These are phyloP conservation scores for Arrhamphus sclerolepis DNA, from an alignment of 2,797 vertebrate species.

Conservation along the genomic window DNA sequence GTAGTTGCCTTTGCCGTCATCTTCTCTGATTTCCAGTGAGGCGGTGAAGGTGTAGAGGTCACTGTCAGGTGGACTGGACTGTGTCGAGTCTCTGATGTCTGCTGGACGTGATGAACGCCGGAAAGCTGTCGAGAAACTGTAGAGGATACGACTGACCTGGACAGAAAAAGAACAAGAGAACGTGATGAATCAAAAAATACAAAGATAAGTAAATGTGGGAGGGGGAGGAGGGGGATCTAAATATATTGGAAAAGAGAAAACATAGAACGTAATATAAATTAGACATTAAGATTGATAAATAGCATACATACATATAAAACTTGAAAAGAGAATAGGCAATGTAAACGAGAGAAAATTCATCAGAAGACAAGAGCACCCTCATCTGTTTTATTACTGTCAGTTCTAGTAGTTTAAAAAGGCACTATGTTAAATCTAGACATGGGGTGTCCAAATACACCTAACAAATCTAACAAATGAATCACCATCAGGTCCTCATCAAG, in stretches of 20 bases:
- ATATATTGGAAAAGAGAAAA: neutral
- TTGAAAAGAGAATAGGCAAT: neutral
- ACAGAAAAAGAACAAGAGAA: slow-evolving; percentile 5
- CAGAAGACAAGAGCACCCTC: slow-evolving; percentile 49
- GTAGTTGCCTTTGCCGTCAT: slow-evolving; percentile 97
- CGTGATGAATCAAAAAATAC: neutral
- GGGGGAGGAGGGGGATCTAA: neutral
- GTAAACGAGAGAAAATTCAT: neutral
- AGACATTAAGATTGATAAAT: neutral
- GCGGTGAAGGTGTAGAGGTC: slow-evolving; percentile 93
- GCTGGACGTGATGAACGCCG: slow-evolving; percentile 88
- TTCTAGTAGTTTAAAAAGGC: neutral
- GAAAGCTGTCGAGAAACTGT: slow-evolving; percentile 96
- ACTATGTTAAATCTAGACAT: no score
- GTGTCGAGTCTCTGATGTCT: slow-evolving; percentile 83
- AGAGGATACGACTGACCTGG: slow-evolving; percentile 96
- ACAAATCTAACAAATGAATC: no score
- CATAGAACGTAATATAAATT: neutral
- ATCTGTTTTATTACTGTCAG: slow-evolving; percentile 20
- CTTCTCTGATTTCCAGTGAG: slow-evolving; percentile 94
- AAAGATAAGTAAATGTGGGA: neutral
- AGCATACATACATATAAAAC: neutral
- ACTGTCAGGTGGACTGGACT: slow-evolving; percentile 84
- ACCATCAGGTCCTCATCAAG: no score
- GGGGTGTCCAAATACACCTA: no score